Evolutionary conservation across 2,113 vertebrate genomes (phyloP).

Genomic region (Uropsilus gracilis): DNA sequence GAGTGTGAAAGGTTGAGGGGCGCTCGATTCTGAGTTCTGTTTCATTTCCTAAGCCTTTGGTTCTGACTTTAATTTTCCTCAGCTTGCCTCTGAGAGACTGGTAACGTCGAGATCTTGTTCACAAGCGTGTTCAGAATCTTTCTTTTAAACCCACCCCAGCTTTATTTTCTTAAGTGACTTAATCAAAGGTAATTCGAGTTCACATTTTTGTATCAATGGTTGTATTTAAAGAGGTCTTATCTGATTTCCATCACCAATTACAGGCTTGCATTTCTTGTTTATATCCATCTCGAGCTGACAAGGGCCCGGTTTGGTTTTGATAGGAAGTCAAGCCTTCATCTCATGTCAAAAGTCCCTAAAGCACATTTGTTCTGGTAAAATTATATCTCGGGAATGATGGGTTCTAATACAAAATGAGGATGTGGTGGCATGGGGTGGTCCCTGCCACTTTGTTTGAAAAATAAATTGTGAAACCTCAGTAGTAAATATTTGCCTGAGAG

Average conservation of each 20-base stretch:
- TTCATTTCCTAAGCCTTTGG: constrained; percentile 59
- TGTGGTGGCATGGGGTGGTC: constrained; percentile 85
- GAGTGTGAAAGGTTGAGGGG: not conserved
- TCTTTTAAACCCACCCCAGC: constrained; percentile 76
- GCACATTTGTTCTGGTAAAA: constrained; percentile 88
- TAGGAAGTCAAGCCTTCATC: constrained; percentile 87
- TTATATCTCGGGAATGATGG: constrained; percentile 87
- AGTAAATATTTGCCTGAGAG: constrained; percentile 86
- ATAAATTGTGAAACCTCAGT: constrained; percentile 86
- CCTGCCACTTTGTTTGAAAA: constrained; percentile 88
- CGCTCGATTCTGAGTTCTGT: not conserved
- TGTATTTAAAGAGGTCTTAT: constrained; percentile 89
- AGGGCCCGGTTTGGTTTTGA: constrained; percentile 85
- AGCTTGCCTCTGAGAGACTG: constrained; percentile 68
- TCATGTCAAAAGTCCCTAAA: constrained; percentile 84
- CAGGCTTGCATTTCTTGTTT: constrained; percentile 89
- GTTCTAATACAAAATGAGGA: constrained; percentile 79
- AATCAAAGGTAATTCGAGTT: constrained; percentile 90
- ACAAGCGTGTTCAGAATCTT: constrained; percentile 70
- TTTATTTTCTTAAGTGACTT: constrained; percentile 89
- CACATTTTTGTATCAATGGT: constrained; percentile 88
- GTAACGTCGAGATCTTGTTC: constrained; percentile 65
- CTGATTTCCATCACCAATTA: constrained; percentile 91
- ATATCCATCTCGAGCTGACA: constrained; percentile 88
- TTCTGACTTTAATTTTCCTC: constrained; percentile 78